These are phyloP conservation scores for Cryptotermes secundus DNA, from an alignment of 1,140 invertebrate species.

Conservation along the genomic window DNA sequence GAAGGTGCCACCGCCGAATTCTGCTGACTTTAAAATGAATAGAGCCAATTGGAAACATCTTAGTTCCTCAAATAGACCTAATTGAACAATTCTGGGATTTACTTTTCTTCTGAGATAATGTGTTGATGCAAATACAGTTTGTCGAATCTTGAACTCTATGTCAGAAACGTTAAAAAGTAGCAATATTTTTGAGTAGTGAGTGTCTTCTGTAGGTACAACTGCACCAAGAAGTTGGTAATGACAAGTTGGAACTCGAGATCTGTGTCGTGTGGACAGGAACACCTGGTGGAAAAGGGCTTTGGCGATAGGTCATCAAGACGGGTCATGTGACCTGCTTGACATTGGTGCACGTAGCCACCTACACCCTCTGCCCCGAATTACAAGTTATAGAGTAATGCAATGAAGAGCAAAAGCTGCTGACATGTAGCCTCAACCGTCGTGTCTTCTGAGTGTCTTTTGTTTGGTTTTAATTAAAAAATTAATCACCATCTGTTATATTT, in stretches of 20 bases:
- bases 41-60: too few species aligned
- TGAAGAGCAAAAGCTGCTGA: background rate
- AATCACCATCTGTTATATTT: background rate
- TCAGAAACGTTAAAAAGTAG: background rate
- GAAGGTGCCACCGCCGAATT: too few species aligned
- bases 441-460: background rate
- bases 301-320: background rate
- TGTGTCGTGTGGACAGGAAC: conserved; percentile 14
- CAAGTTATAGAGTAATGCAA: background rate
- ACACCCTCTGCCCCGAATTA: background rate
- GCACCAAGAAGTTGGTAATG: conserved; percentile 10
- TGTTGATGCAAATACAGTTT: too few species aligned
- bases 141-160: too few species aligned
- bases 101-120: too few species aligned
- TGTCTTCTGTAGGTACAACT: background rate
- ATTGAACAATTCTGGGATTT: too few species aligned
- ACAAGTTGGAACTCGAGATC: background rate
- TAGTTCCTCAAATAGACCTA: too few species aligned
- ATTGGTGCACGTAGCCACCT: background rate
- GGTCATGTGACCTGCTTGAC: conserved; percentile 1
- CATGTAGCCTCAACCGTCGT: background rate
- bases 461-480: background rate
- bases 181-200: background rate
- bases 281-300: background rate
- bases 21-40: too few species aligned